These are phyloP conservation scores for Chrysomela aeneicollis DNA, from an alignment of 2,888 invertebrate genomes.

Conservation along the genomic window DNA sequence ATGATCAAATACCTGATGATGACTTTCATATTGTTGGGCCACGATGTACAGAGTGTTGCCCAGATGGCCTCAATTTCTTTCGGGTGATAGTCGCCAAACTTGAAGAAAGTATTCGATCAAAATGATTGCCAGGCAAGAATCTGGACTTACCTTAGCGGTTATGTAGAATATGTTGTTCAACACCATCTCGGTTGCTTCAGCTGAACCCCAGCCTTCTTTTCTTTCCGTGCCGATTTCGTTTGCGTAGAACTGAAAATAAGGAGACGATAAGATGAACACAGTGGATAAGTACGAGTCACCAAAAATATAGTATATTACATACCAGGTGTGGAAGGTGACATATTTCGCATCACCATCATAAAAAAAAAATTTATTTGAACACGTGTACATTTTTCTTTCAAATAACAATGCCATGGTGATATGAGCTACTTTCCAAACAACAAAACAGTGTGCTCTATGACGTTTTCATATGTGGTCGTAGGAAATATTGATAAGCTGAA, in stretches of 20 bases:
- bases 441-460: too few species aligned
- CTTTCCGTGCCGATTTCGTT: constrained; percentile 67
- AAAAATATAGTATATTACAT: too few species aligned
- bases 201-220: constrained; percentile 96
- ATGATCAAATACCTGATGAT: constrained; percentile 96
- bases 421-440: too few species aligned
- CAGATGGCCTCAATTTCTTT: constrained; percentile 96
- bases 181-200: constrained; percentile 99
- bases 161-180: constrained; percentile 98
- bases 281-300: too few species aligned
- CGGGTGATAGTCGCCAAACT: constrained; percentile 96
- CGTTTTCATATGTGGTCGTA: too few species aligned
- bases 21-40: constrained; percentile 97
- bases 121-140: constrained; percentile 1
- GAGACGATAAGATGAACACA: constrained; percentile 12
- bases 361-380: too few species aligned
- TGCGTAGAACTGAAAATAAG: constrained; percentile 61
- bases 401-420: too few species aligned
- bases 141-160: constrained; percentile 82
- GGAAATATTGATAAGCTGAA: too few species aligned
- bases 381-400: too few species aligned
- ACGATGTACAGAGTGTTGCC: constrained; percentile 94
- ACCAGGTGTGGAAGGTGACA: too few species aligned
- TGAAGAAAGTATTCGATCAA: constrained; percentile 40
- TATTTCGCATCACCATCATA: too few species aligned